These are phyloP conservation scores for Prionchulus punctatus DNA, from an alignment of 2,888 invertebrate genomes.

Conservation along the genomic window DNA sequence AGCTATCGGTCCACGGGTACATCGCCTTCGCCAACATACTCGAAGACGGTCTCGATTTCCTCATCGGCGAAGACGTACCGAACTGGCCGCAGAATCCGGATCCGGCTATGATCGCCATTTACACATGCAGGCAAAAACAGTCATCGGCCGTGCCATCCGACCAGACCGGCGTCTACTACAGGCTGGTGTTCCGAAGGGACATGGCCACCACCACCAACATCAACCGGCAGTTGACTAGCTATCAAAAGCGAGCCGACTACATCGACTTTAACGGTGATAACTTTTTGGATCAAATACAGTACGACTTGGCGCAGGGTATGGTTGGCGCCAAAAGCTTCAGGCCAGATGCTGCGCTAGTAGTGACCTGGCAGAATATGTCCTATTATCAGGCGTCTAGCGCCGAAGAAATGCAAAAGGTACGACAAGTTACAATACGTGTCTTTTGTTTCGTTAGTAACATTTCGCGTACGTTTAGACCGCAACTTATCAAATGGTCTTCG, in stretches of 20 bases:
- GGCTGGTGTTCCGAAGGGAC: not conserved
- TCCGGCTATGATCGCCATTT: slow-evolving; percentile 79
- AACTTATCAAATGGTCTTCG: slow-evolving; percentile 67
- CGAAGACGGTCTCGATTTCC: not conserved
- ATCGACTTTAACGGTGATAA: not conserved
- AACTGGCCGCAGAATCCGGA: slow-evolving; percentile 63
- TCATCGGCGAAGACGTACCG: slow-evolving; percentile 7
- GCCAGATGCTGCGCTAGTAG: slow-evolving; percentile 71
- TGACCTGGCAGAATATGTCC: slow-evolving; percentile 90
- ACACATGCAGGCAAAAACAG: slow-evolving; percentile 4
- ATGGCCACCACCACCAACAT: not conserved
- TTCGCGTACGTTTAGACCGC: slow-evolving; percentile 52
- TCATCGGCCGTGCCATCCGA: not conserved
- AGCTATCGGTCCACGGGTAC: slow-evolving; percentile 8
- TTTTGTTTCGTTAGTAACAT: too few relatives aligned
- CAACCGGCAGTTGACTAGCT: not conserved
- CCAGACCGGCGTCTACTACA: not conserved
- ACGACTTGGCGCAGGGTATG: slow-evolving; percentile 48
- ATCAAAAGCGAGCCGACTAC: not conserved
- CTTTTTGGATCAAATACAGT: not conserved
- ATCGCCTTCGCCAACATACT: slow-evolving; percentile 7
- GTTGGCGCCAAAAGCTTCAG: slow-evolving; percentile 71
- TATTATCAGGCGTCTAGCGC: slow-evolving; percentile 37
- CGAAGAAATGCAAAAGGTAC: slow-evolving; percentile 1
- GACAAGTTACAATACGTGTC: not conserved